Conservation (phyloP, 2,113 vertebrate genomes). For the Tor tambroides region DNA sequence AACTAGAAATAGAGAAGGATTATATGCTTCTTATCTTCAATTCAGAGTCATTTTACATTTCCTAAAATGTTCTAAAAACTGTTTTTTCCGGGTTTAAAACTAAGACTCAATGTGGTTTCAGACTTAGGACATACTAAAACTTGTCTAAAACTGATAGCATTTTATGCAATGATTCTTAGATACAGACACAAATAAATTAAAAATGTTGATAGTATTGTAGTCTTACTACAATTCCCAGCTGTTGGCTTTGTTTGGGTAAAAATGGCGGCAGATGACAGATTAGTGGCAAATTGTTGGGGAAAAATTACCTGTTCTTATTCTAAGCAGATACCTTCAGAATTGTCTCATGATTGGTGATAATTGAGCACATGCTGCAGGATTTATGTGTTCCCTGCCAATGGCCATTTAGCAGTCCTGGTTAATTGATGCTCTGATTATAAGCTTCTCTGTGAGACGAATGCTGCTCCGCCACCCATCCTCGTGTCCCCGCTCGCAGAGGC, state of each 20-base stretch:
- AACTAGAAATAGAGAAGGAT: neutral
- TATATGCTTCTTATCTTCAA: neutral
- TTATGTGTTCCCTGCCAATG: constrained; percentile 65
- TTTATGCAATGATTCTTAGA: neutral
- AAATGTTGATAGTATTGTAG: neutral
- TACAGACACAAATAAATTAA: neutral
- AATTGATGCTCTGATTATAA: constrained; percentile 62
- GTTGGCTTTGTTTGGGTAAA: constrained; percentile 55
- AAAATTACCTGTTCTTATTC: constrained; percentile 69
- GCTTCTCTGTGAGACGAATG: constrained; percentile 59
- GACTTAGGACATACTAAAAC: neutral
- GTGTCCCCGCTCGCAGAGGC: constrained; percentile 43
- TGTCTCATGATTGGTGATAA: constrained; percentile 75
- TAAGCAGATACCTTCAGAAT: constrained; percentile 71
- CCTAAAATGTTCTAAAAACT: neutral
- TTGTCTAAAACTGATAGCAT: neutral
- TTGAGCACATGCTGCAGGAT: constrained; percentile 68
- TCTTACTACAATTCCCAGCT: constrained; percentile 41
- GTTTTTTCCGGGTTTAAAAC: neutral
- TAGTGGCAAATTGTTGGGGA: constrained; percentile 44
- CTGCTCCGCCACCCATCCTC: constrained; percentile 47
- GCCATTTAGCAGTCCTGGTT: constrained; percentile 61
- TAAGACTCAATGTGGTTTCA: neutral
- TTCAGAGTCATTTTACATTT: neutral
- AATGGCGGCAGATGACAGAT: constrained; percentile 54